Evolutionary conservation across 2,797 vertebrate species (phyloP).

Genomic region (Lutjanus argentimaculatus): DNA sequence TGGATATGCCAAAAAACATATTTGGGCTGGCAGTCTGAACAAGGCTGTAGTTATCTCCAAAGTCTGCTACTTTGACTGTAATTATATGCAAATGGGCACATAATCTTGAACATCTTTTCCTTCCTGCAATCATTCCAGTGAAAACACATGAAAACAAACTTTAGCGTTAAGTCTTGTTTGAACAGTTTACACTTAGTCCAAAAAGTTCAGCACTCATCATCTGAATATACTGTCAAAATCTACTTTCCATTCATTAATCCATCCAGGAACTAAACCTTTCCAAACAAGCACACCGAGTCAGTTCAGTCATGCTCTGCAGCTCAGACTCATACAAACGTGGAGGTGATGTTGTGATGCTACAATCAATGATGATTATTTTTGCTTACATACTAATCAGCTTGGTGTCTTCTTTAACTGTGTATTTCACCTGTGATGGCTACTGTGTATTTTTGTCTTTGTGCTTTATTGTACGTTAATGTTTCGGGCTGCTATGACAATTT

Average conservation of each 20-base stretch:
- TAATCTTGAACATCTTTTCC: background rate
- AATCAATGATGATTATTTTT: constrained; percentile 16
- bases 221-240: constrained; percentile 6
- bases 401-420: no score
- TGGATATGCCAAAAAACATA: no score
- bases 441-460: no score
- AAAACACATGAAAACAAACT: constrained; percentile 6
- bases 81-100: background rate
- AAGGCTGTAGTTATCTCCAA: no score
- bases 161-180: background rate
- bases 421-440: no score
- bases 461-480: no score
- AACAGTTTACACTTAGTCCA: background rate
- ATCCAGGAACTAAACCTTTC: constrained; percentile 1
- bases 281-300: background rate
- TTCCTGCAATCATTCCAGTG: background rate
- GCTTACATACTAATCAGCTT: no score
- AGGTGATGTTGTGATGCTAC: background rate
- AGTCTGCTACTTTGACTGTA: background rate
- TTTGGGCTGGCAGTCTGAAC: no score
- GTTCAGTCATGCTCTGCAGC: constrained; percentile 1
- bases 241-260: constrained; percentile 33
- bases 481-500: no score
- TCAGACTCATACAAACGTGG: background rate
- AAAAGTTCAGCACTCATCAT: constrained; percentile 8